Base-by-base conservation (phyloP, 37 sponge, comb jelly and placozoan species). In the Halisarca cf. caerulea region DNA sequence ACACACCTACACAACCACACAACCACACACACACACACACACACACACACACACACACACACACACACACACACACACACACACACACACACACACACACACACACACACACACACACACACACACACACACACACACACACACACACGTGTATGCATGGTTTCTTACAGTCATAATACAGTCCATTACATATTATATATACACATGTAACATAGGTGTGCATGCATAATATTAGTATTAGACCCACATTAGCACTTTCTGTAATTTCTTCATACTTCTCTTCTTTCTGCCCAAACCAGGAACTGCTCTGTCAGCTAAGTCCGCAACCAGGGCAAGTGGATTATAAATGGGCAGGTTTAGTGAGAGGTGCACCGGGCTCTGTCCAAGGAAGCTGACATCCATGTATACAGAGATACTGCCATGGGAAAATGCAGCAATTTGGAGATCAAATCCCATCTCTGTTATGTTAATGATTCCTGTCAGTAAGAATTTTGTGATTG, bases 391-490 rank as follows among this genome's bases (percentile, higher is more conserved):
- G 33, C 73, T 30, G 14, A 17, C 62, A 15, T 25, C 33, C 2
- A 77, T n/a, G 5, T 15, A 51, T 23, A 25, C 73, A 32, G 11
- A 6, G 47, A 85, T 66, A 11, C 27, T 7, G 1, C 85, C 85
- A 58, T 25, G 23, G 3, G 15, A n/a, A 18, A 70, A 71, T 23
- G 5, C 30, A 25, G 59, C 47, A 2, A 85, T 60, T 4, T 21
- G 25, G 58, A 45, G 62, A 39, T 75, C 59, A 47, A 85, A 85
- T 21, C 24, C 8, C 2, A 85, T 85, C 40, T 85, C 78, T 23
- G 30, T 44, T 5, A 85, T 74, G 30, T 59, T 30, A 11, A 85
- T 9, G 27, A 85, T 55, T 59, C 59, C 85, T 60, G 14, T 59
- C 7, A 64, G 35, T 11, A 74, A 41, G 34, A 24, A 41, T 21